Percentiles rank a stretch among this genome's conserved stretches.
Conservation (phyloP, 35 echinoderm and acorn worm genomes). For the Holothuria glaberrima region DNA sequence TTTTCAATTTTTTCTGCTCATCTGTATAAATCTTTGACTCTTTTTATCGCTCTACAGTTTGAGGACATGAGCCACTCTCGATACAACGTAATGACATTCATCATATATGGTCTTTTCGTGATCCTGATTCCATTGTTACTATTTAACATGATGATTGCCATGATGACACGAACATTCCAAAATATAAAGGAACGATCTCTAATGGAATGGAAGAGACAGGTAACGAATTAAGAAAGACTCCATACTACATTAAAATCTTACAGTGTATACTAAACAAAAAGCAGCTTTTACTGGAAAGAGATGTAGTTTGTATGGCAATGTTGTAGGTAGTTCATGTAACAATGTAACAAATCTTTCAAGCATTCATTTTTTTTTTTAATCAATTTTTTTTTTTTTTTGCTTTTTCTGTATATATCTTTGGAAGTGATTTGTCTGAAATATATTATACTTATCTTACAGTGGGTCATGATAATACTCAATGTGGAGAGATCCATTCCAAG, state of each 20-base stretch:
- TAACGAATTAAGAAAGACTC: not conserved
- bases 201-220: slow-evolving; percentile 95
- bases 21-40: not conserved
- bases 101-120: slow-evolving; percentile 72
- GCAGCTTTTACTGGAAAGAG: too few species aligned
- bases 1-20: not conserved
- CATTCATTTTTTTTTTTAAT: not conserved
- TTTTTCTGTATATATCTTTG: too few species aligned
- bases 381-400: too few species aligned
- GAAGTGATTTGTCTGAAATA: too few species aligned
- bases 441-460: slow-evolving; percentile 60
- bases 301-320: too few species aligned
- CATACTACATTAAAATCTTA: too few species aligned
- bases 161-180: slow-evolving; percentile 56
- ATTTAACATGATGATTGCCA: slow-evolving; percentile 91
- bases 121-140: slow-evolving; percentile 74
- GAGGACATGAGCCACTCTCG: slow-evolving; percentile 46
- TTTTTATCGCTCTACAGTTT: slow-evolving; percentile 24
- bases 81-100: slow-evolving; percentile 46
- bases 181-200: slow-evolving; percentile 73
- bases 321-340: too few species aligned
- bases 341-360: not conserved
- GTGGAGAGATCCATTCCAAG: slow-evolving; percentile 82
- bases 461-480: slow-evolving; percentile 88
- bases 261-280: too few species aligned